These are phyloP conservation scores for Pseudococcus viburni DNA, from an alignment of 2,888 invertebrate species.

Conservation along the genomic window DNA sequence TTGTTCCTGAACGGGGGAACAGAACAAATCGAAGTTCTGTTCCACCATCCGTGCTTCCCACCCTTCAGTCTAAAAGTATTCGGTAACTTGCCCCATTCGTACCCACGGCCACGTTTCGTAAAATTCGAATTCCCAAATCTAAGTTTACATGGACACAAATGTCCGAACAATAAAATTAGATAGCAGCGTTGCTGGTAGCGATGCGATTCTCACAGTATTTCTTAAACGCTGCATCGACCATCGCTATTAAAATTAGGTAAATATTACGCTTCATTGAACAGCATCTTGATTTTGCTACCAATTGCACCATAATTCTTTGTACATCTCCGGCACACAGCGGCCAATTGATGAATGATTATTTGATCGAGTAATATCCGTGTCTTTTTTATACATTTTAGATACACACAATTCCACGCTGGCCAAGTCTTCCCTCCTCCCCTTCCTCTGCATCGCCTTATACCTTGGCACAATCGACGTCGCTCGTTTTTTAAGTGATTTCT, in stretches of 20 bases:
- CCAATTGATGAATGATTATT: conserved; percentile 29
- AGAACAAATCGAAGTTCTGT: no score
- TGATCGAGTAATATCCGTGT: conserved; percentile 40
- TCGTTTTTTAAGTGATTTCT: conserved; percentile 3
- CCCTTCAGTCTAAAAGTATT: not conserved
- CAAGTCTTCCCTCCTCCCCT: not conserved
- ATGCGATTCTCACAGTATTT: conserved; percentile 37
- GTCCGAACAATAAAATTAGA: conserved; percentile 33
- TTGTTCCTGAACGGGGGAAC: no score
- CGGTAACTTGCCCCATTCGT: not conserved
- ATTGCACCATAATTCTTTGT: conserved; percentile 38
- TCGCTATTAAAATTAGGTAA: conserved; percentile 54
- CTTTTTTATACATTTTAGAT: conserved; percentile 1
- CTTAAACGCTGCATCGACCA: not conserved
- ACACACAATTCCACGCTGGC: not conserved
- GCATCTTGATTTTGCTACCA: not conserved
- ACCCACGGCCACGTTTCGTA: not conserved
- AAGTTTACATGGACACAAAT: not conserved
- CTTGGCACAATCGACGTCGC: not conserved
- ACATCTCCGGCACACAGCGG: not conserved
- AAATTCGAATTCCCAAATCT: not conserved
- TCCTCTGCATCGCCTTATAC: not conserved
- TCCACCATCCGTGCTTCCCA: no score
- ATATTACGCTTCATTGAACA: conserved; percentile 40
- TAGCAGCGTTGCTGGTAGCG: no score